Base-by-base conservation (phyloP, 2,113 vertebrate species). In the Podiceps cristatus region DNA sequence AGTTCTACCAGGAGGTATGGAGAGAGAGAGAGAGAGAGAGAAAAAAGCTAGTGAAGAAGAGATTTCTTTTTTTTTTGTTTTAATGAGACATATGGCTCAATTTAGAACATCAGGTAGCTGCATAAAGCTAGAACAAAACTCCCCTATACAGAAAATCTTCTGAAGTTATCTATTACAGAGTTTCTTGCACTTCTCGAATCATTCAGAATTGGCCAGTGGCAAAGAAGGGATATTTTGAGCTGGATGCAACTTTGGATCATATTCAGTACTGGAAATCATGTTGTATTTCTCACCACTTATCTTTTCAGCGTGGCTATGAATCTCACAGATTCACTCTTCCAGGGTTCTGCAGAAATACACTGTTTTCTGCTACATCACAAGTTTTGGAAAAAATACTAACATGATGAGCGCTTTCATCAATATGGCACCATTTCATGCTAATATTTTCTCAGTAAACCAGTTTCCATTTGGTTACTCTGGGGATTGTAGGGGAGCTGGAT, bases 301-400 rank as follows among this genome's bases (percentile, higher is more conserved):
- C 12, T 81, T 83, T 19, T 63, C 9, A 75, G 28, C 66, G 28
- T 8, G 15, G 50, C 73, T 86, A 28, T 44, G 40, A 71, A 55
- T 75, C 58, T 60, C 52, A 69, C 27, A 74, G 37, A 67, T 19
- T 52, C 28, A 60, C 16, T 72, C 8, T 71, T 83, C 23, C 24
- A 49, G 10, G 77, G 49, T 62, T 96, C n/a, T 71, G 37, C 6
- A 6, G 44, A 74, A 91, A 87, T 49, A 73, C n/a, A 62, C 53
- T 42, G 45, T 86, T 96, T 96, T 83, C 89, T 84, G 78, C 83
- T 94, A 71, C 86, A 96, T 85, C 73, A 18, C 37, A 96, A 75
- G 29, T 73, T 60, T 47, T 63, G 56, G 33, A 78, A 86, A 91
- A 78, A 82, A 49, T 24, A 47, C 7, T 9, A 50, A 68, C 18